Percentiles rank a stretch among this genome's conserved stretches.
These are phyloP conservation scores for Telmatochromis brichardi DNA, from an alignment of 2,113 vertebrate species.

Conservation along the genomic window DNA sequence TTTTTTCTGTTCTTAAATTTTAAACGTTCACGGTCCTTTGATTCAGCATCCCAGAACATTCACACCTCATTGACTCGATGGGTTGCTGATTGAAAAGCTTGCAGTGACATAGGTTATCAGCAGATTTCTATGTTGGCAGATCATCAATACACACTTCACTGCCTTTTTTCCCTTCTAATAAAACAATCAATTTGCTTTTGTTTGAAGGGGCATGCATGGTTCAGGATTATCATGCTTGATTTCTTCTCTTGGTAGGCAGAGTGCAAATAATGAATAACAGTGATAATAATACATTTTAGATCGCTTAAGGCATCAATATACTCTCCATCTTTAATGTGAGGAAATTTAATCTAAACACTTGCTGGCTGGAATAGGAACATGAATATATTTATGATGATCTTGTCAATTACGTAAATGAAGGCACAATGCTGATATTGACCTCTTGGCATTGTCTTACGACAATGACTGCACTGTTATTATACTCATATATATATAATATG, in stretches of 20 bases:
- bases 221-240: neutral
- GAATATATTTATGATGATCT: neutral
- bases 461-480: neutral
- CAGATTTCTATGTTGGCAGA: neutral
- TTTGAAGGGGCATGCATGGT: neutral
- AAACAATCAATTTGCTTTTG: neutral
- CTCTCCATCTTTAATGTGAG: neutral
- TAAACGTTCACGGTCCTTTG: neutral
- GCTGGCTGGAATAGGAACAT: neutral
- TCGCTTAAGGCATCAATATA: neutral
- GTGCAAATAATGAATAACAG: neutral
- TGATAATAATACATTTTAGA: neutral
- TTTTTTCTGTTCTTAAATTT: neutral
- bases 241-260: neutral
- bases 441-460: neutral
- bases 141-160: neutral
- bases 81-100: neutral
- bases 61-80: neutral
- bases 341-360: neutral
- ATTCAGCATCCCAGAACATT: neutral
- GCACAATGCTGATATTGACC: neutral
- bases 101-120: neutral
- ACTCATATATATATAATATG: neutral
- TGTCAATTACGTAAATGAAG: neutral
- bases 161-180: neutral